phyloP scores from a whole-genome alignment of 2,113 vertebrate species.

The Cochlearius cochlearius region DNA sequence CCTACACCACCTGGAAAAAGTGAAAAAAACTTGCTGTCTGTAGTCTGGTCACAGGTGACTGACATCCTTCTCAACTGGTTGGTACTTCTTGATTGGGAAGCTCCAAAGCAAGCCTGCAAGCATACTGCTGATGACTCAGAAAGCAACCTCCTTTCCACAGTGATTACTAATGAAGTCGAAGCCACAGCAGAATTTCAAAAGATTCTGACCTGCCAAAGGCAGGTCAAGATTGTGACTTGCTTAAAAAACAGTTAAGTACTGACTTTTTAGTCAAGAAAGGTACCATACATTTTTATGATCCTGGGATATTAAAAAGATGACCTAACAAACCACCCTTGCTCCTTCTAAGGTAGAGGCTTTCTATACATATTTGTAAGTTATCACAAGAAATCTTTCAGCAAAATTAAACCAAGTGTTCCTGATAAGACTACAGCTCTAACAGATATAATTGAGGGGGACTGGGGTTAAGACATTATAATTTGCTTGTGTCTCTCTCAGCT shows the following conservation, averaged over 20 bases:
- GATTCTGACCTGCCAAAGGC: background rate
- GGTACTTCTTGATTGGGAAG: background rate
- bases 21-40: background rate
- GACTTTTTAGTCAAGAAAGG: background rate
- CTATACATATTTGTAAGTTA: background rate
- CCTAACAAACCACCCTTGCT: background rate
- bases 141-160: background rate
- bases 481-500: background rate
- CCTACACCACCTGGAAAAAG: constrained; percentile 77
- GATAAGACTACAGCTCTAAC: background rate
- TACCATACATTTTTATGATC: background rate
- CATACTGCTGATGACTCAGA: background rate
- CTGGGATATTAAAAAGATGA: background rate
- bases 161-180: background rate
- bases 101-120: background rate
- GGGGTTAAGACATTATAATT: background rate
- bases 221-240: background rate
- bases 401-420: background rate
- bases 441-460: background rate
- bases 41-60: background rate
- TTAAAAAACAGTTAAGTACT: background rate
- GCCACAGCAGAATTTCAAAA: background rate
- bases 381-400: background rate
- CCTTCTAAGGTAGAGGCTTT: background rate
- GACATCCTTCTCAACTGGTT: background rate